phyloP scores from a whole-genome alignment of 2,888 invertebrate genomes.

The Drosophila yooni region DNA sequence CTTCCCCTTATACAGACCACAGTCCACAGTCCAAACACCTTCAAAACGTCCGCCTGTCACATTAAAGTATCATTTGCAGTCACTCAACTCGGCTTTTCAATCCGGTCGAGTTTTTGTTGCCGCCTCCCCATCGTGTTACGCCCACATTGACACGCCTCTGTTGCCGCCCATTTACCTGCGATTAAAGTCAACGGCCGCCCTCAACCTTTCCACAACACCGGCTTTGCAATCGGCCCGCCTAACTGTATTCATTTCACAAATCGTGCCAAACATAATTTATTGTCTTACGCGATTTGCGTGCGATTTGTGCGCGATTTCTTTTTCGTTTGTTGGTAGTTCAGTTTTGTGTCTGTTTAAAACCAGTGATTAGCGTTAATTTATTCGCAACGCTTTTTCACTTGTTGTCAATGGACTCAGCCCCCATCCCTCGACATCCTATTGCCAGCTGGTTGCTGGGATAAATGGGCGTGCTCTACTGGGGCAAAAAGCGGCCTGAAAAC shows the following conservation, averaged over 20 bases:
- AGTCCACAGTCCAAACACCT: neutral
- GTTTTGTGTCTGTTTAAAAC: constrained; percentile 8
- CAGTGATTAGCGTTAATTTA: constrained; percentile 58
- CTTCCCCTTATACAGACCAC: neutral
- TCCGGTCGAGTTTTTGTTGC: constrained; percentile 29
- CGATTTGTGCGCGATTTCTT: constrained; percentile 36
- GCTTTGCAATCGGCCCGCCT: neutral
- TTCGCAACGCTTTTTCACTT: constrained; percentile 35
- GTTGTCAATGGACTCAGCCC: neutral
- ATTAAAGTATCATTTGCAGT: constrained; percentile 79
- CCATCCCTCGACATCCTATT: accelerated
- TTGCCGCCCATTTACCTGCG: constrained; percentile 34
- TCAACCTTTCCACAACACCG: constrained; percentile 11
- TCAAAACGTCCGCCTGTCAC: constrained; percentile 65
- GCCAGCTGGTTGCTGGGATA: constrained; percentile 1
- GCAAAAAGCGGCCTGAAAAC: constrained; percentile 22
- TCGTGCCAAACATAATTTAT: constrained; percentile 66
- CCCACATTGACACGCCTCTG: constrained; percentile 37
- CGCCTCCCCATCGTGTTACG: constrained; percentile 1
- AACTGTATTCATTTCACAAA: constrained; percentile 69
- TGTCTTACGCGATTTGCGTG: constrained; percentile 48
- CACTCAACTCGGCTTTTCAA: constrained; percentile 62
- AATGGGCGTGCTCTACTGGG: constrained; percentile 17
- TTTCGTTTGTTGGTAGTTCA: constrained; percentile 36
- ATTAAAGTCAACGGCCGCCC: constrained; percentile 66